These are phyloP conservation scores for Neuroscelio doddi DNA, from an alignment of 2,888 invertebrate species.

Conservation along the genomic window DNA sequence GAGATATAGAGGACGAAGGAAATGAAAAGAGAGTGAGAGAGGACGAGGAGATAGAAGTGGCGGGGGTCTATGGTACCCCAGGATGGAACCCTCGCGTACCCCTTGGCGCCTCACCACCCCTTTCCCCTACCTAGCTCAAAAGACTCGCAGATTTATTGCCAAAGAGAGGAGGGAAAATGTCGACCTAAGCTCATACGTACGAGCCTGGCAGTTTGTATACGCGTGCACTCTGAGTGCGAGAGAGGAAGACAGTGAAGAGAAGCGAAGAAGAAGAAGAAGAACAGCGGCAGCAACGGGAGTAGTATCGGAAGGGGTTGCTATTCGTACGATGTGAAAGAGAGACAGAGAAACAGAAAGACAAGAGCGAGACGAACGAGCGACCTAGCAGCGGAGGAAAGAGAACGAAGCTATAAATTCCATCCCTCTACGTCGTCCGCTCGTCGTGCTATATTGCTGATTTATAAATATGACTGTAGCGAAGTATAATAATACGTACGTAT, in stretches of 20 bases:
- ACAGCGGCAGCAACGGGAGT: constrained; percentile 35
- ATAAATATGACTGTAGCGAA: constrained; percentile 73
- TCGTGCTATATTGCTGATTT: constrained; percentile 73
- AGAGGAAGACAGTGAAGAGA: constrained; percentile 46
- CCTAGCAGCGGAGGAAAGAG: constrained; percentile 73
- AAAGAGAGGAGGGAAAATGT: constrained; percentile 71
- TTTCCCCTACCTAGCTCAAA: constrained; percentile 62
- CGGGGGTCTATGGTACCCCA: constrained; percentile 47
- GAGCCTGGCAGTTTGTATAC: constrained; percentile 70
- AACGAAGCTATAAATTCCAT: constrained; percentile 71
- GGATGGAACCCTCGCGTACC: constrained; percentile 37
- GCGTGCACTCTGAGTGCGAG: constrained; percentile 48
- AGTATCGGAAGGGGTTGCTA: constrained; percentile 50
- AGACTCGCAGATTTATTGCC: constrained; percentile 72
- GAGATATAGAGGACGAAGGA: constrained; percentile 48
- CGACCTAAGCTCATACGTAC: constrained; percentile 73
- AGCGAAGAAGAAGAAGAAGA: constrained; percentile 46
- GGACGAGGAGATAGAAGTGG: constrained; percentile 19
- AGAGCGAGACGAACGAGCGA: constrained; percentile 56
- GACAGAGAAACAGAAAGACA: constrained; percentile 54
- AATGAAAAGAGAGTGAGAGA: constrained; percentile 44
- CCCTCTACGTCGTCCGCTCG: constrained; percentile 68
- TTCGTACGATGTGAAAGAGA: constrained; percentile 35
- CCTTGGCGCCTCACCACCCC: constrained; percentile 42
- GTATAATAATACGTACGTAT: constrained; percentile 71